These are phyloP conservation scores for Phalanger gymnotis DNA, from an alignment of 2,797 vertebrate species.

Conservation along the genomic window DNA sequence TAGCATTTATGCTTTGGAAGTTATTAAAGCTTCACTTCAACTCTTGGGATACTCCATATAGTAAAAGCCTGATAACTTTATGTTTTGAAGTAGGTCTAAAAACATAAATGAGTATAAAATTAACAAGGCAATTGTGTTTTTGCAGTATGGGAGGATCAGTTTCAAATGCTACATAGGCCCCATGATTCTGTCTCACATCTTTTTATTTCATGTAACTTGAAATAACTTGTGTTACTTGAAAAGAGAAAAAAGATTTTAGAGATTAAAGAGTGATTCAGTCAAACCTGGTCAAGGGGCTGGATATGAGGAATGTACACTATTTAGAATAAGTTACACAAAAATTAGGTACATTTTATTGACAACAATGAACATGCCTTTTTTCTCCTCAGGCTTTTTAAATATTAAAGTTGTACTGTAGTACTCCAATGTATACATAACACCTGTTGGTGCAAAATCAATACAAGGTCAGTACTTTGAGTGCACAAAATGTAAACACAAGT, in stretches of 20 bases:
- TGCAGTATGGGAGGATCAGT: not conserved
- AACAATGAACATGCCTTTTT: conserved; percentile 5
- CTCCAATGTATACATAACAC: not conserved
- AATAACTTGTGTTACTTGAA: too few relatives aligned
- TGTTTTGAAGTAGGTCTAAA: not conserved
- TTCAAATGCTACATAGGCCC: not conserved
- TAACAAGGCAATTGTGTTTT: not conserved
- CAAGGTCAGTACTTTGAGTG: not conserved
- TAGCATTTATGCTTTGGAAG: not conserved
- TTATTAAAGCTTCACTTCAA: not conserved
- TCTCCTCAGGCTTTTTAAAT: conserved; percentile 5
- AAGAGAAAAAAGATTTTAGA: not conserved
- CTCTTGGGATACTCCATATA: not conserved
- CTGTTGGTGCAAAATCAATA: not conserved
- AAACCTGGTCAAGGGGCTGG: not conserved
- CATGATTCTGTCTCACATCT: not conserved
- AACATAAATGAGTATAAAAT: not conserved
- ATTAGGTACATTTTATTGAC: conserved; percentile 9
- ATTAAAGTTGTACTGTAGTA: not conserved
- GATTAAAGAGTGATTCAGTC: not conserved
- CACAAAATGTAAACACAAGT: not conserved
- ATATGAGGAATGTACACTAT: conserved; percentile 30
- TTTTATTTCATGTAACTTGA: too few relatives aligned
- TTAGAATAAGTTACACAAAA: conserved; percentile 52
- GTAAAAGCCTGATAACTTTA: not conserved